These are phyloP conservation scores for Callithrix jacchus DNA, from an alignment of 2,113 vertebrate species.

Conservation along the genomic window DNA sequence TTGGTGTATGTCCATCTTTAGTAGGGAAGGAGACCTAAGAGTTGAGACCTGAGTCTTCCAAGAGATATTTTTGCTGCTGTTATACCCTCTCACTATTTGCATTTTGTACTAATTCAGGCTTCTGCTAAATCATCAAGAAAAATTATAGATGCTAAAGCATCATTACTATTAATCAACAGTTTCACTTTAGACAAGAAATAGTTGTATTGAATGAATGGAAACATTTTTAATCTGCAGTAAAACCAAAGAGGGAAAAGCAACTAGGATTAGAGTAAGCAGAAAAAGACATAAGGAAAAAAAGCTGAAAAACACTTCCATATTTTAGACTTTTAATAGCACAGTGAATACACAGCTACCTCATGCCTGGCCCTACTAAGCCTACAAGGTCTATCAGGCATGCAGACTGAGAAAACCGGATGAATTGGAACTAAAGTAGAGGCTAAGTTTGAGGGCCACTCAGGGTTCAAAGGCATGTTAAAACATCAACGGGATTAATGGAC, in stretches of 20 bases:
- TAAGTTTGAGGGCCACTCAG: neutral
- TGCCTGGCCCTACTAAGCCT: neutral
- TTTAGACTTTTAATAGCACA: neutral
- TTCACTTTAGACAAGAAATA: neutral
- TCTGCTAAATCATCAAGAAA: neutral
- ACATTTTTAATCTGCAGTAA: neutral
- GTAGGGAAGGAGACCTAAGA: neutral
- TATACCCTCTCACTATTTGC: neutral
- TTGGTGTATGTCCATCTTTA: neutral
- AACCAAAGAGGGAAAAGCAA: neutral
- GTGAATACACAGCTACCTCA: neutral
- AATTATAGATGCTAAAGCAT: neutral
- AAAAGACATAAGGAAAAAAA: neutral
- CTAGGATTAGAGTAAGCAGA: neutral
- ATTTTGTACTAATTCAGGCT: neutral
- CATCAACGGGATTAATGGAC: neutral
- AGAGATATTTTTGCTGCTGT: neutral
- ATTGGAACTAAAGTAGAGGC: neutral
- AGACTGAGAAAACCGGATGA: neutral
- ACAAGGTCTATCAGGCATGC: neutral
- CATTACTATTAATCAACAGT: neutral
- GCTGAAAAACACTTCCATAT: neutral
- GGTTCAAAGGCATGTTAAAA: neutral
- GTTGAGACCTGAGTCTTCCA: neutral
- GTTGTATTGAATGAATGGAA: conserved; percentile 21